Conservation (phyloP, 2,888 invertebrate genomes). For the Pterostichus madidus region DNA sequence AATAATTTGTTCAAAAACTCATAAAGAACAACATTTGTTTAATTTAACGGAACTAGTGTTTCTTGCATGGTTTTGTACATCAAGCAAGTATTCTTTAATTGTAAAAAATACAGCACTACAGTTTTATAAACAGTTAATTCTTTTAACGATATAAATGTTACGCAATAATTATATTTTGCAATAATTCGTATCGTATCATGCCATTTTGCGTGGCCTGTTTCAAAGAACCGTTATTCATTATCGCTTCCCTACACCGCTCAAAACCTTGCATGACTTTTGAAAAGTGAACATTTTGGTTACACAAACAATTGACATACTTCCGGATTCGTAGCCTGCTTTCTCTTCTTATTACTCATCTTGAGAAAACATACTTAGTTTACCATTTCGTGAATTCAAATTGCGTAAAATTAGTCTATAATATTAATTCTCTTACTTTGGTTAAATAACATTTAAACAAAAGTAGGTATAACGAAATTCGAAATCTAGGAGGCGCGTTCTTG, state of each 20-base stretch:
- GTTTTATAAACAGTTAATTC: conserved; percentile 12
- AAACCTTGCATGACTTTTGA: conserved; percentile 19
- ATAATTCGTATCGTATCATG: conserved; percentile 7
- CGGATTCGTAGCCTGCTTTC: conserved; percentile 50
- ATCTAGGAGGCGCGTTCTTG: not conserved
- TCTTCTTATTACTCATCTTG: conserved; percentile 26
- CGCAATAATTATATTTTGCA: conserved; percentile 28
- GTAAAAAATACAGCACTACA: not conserved
- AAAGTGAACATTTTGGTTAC: conserved; percentile 41
- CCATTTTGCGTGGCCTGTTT: conserved; percentile 18
- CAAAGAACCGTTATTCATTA: not conserved
- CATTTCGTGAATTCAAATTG: conserved; percentile 21
- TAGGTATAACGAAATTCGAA: not conserved
- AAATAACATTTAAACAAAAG: not conserved
- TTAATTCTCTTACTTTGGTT: not conserved
- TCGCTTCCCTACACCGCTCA: not conserved
- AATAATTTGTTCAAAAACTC: not conserved
- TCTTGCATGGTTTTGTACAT: not conserved
- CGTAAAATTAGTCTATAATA: conserved; percentile 1
- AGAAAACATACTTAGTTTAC: conserved; percentile 21
- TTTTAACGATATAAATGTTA: not conserved
- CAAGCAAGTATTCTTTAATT: not conserved
- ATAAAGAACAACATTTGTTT: not conserved
- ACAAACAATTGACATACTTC: conserved; percentile 51
- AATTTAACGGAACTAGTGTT: conserved; percentile 6